Conservation (phyloP, 1,140 invertebrate species). For the Trachelipus rathkii region DNA sequence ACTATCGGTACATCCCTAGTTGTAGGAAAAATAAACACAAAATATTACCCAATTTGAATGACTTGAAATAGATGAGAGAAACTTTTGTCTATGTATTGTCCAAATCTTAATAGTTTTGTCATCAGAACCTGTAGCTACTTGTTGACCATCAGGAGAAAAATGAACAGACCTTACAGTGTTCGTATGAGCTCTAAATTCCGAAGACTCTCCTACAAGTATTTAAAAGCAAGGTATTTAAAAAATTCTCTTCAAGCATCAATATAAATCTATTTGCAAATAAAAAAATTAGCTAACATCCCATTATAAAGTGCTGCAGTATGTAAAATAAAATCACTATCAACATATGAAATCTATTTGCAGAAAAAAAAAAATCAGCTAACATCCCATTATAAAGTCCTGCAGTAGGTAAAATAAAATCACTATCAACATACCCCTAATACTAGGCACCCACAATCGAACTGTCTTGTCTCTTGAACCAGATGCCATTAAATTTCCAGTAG, state of each 20-base stretch:
- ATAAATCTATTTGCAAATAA: constrained; percentile 33
- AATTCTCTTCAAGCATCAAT: constrained; percentile 38
- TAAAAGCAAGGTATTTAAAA: neutral
- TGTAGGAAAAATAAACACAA: constrained; percentile 51
- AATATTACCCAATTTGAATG: constrained; percentile 85
- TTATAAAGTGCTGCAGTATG: too few species aligned
- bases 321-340: too few species aligned
- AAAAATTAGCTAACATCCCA: too few species aligned
- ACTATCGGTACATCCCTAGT: too few species aligned
- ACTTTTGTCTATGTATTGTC: constrained; percentile 63
- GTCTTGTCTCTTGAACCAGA: constrained; percentile 76
- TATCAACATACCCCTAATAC: constrained; percentile 59
- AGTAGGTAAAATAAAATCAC: too few species aligned
- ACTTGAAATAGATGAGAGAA: constrained; percentile 69
- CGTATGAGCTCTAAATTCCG: constrained; percentile 72
- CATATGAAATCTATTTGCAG: constrained; percentile 31
- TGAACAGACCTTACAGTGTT: constrained; percentile 60
- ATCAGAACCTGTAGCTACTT: constrained; percentile 75
- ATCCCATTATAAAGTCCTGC: too few species aligned
- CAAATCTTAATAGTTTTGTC: constrained; percentile 76
- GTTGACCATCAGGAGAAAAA: constrained; percentile 71
- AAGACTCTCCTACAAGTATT: constrained; percentile 53
- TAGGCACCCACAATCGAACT: constrained; percentile 79
- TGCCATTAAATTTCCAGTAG: constrained; percentile 72
- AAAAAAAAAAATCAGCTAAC: too few species aligned